A percentile compares a stretch with the other conserved stretches of the same genome.
Evolutionary conservation across 2,888 invertebrate species (phyloP).

Genomic region (Dysmachus trigonus): DNA sequence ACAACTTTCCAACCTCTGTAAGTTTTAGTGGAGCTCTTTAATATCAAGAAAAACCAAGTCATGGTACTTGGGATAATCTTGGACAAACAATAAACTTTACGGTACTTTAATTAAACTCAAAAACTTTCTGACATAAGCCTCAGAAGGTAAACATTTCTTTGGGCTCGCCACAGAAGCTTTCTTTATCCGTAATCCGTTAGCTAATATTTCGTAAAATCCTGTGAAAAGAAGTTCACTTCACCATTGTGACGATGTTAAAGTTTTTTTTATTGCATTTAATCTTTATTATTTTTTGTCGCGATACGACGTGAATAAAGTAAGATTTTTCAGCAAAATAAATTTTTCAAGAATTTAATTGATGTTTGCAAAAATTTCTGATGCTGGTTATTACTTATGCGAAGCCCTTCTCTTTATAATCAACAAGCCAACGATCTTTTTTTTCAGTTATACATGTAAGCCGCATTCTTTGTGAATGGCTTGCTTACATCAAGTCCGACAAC

Average conservation of each 20-base stretch:
- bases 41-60: slow-evolving; percentile 30
- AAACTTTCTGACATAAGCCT: slow-evolving; percentile 36
- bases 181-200: slow-evolving; percentile 25
- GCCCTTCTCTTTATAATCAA: too few species aligned
- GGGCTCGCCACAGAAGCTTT: neutral
- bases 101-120: slow-evolving; percentile 35
- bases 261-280: neutral
- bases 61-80: slow-evolving; percentile 29
- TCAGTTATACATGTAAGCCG: too few species aligned
- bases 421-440: too few species aligned
- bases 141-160: slow-evolving; percentile 31
- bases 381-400: neutral
- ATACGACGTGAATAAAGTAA: neutral
- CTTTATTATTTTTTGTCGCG: neutral
- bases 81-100: slow-evolving; percentile 38
- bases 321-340: neutral
- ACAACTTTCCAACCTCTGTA: slow-evolving; percentile 8
- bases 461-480: too few species aligned
- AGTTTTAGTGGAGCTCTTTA: slow-evolving; percentile 17
- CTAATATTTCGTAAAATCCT: slow-evolving; percentile 34
- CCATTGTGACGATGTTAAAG: neutral
- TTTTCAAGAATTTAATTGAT: neutral
- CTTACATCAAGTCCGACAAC: too few species aligned
- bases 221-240: neutral
- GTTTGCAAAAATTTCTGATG: neutral